Evolutionary conservation across 2,888 invertebrate species (phyloP), one percentile per base, ranked within the genome.

Genomic region (Brachyptera risi): DNA sequence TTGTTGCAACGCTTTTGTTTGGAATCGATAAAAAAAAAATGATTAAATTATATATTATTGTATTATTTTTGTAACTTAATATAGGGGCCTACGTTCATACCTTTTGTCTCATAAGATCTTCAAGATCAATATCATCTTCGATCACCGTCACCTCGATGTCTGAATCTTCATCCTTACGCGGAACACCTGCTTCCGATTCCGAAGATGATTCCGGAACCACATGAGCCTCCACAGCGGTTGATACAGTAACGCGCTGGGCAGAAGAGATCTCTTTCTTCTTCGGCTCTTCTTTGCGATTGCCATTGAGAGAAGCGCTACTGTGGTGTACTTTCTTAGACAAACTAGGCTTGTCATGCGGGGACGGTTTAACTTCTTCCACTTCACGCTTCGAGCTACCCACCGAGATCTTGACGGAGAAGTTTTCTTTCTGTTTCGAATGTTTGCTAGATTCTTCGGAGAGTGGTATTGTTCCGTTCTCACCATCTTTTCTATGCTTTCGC

Each of bases 21-120:
- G n/a, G n/a, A n/a, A n/a, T n/a, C n/a, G n/a, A n/a, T n/a, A n/a
- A n/a, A n/a, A n/a, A n/a, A n/a, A n/a, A n/a, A n/a, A n/a, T n/a
- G n/a, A n/a, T n/a, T n/a, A n/a, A n/a, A n/a, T n/a, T n/a, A n/a
- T n/a, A n/a, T n/a, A n/a, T n/a, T n/a, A n/a, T n/a, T n/a, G n/a
- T n/a, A n/a, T n/a, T n/a, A n/a, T n/a, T n/a, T n/a, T n/a, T n/a
- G n/a, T n/a, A n/a, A n/a, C n/a, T n/a, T n/a, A n/a, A n/a, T n/a
- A n/a, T n/a, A n/a, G n/a, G n/a, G n/a, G n/a, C n/a, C n/a, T n/a
- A n/a, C n/a, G n/a, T n/a, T n/a, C 65, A 69, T 70, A 90, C 92
- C 76, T 93, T 93, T 73, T 93, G 92, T 69, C 86, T 87, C 92
- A 93, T 93, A 61, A 93, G 76, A 67, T 93, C 93, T 71, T 93